Base-by-base conservation (phyloP, 2,113 vertebrate genomes). In the Peromyscus maniculatus region DNA sequence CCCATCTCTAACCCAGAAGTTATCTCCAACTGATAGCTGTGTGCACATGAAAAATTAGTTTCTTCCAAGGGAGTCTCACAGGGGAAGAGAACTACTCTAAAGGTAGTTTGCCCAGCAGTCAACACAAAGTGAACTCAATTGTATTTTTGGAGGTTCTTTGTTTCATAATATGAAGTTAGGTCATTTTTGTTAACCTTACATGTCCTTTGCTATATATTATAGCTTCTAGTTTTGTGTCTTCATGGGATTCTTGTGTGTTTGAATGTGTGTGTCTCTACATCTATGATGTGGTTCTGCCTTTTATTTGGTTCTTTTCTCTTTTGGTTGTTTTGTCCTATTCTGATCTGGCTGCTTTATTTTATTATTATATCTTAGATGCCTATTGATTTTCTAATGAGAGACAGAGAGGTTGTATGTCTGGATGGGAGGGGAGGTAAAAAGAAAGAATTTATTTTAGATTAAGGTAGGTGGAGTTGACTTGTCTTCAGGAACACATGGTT, bases 401-500 rank as follows among this genome's bases (percentile, higher is more conserved):
- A 83, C 55, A 83, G 80, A 39, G 24, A 83, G 36, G 21, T 22
- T 83, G 36, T 39, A 62, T 57, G 16, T 62, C n/a, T 83, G 80
- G 36, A 39, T 83, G 55, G n/a, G 80, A 83, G 80, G 80, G 26
- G 5, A 83, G 57, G n/a, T 17, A 24, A 24, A 24, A 43, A 62
- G 22, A 0, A 62, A 94, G 39, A 82, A 39, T 92, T 74, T 91
- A 31, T 69, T 89, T 96, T 87, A 95, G 55, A 49, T 75, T 89
- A 74, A 96, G 5, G 26, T 72, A 49, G n/a, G 15, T 43, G 16
- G 49, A 33, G 10, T 55, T 91, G 78, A 72, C 43, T 92, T 95
- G 4, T 64, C 57, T 86, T 89, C 11, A 67, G 43, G 33, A 88
- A 11, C 33, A 66, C 10, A 43, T 74, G 36, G 26, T 11, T 66